Evolutionary conservation across 2,113 vertebrate genomes (phyloP).

Genomic region (Accipiter virgatus): DNA sequence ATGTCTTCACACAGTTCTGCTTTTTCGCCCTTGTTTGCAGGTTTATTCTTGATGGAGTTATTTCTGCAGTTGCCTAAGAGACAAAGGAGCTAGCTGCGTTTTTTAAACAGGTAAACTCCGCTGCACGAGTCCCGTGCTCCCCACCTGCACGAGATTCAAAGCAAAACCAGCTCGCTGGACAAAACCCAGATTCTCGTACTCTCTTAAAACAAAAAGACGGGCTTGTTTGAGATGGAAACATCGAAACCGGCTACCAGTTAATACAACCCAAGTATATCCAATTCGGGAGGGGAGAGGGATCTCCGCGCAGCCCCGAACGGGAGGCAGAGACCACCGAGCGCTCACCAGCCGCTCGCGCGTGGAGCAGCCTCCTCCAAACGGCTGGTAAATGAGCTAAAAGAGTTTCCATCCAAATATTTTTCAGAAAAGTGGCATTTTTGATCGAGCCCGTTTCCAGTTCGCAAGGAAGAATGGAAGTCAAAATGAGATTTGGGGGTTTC

Average conservation of each 20-base stretch:
- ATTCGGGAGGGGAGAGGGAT: neutral
- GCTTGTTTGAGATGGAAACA: neutral
- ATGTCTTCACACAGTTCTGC: slow-evolving; percentile 48
- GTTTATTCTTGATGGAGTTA: slow-evolving; percentile 59
- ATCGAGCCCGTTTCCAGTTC: neutral
- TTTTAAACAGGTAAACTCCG: slow-evolving; percentile 23
- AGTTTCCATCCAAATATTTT: neutral
- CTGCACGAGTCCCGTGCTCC: neutral
- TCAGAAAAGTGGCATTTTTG: neutral
- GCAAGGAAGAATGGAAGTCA: neutral
- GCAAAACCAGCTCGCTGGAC: accelerated
- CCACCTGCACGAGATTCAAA: neutral
- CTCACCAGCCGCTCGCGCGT: neutral
- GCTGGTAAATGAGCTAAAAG: neutral
- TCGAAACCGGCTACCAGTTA: neutral
- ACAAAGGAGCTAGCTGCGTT: slow-evolving; percentile 29
- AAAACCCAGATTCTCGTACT: accelerated
- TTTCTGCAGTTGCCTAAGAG: slow-evolving; percentile 60
- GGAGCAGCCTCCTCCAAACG: neutral
- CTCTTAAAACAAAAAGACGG: neutral
- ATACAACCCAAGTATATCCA: neutral
- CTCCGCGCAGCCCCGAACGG: neutral
- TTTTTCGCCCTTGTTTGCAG: slow-evolving; percentile 61
- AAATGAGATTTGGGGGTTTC: neutral
- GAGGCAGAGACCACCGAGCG: neutral